Conservation (phyloP, 2,888 invertebrate genomes). For the Malacosoma neustria region DNA sequence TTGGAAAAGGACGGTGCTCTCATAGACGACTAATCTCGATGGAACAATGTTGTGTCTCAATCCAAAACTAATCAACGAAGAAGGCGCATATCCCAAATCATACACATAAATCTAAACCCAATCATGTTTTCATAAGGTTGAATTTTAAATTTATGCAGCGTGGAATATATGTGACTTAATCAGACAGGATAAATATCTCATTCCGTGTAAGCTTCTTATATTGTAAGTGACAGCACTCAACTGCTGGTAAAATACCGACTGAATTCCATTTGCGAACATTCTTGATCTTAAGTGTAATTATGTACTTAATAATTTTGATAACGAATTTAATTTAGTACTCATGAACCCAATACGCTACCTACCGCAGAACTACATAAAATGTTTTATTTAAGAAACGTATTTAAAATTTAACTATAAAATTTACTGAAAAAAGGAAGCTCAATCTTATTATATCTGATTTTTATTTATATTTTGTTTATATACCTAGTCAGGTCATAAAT, state of each 20-base stretch:
- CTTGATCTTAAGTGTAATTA: constrained; percentile 26
- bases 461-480: no score
- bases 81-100: constrained; percentile 19
- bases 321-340: constrained; percentile 24
- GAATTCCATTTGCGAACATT: constrained; percentile 26
- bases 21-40: constrained; percentile 55
- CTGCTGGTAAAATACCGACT: constrained; percentile 31
- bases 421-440: no score
- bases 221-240: constrained; percentile 32
- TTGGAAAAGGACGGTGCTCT: constrained; percentile 58
- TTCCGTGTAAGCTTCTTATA: constrained; percentile 43
- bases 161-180: constrained; percentile 12
- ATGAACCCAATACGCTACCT: constrained; percentile 25
- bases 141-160: constrained; percentile 13
- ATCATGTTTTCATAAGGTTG: constrained; percentile 14
- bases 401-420: no score
- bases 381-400: no score
- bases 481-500: no score
- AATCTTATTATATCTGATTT: no score
- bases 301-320: constrained; percentile 25
- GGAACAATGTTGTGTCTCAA: constrained; percentile 65
- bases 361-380: no score
- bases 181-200: constrained; percentile 19
- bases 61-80: constrained; percentile 33
- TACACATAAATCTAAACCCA: constrained; percentile 17